Evolutionary conservation across 2,888 invertebrate species (phyloP), one percentile per base, ranked within the genome.

Genomic region (Bunonema sp.): DNA sequence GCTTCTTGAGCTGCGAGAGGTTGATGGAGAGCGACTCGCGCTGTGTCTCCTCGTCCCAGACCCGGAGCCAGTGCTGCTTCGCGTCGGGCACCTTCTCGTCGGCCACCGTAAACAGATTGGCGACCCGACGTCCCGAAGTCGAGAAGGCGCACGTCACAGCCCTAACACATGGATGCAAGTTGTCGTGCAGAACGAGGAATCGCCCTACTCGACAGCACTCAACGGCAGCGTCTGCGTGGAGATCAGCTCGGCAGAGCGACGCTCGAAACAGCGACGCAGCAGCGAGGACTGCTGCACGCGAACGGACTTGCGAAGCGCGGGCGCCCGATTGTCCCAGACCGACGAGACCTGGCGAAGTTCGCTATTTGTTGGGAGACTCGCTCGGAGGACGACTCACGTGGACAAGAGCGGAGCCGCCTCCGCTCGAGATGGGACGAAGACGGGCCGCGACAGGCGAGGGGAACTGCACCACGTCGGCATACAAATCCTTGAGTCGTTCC

Each of bases 61-160:
- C 40, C 42, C n/a, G n/a, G n/a, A n/a, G n/a, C n/a, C n/a, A n/a
- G 23, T 52, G 59, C 34, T 59, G 56, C 39, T 62, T 62, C 46
- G 49, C 49, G 8, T 59, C n/a, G n/a, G n/a, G n/a, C n/a, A n/a
- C 59, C 36, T 60, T 59, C 7, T 57, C 59, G 5, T 53, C 55
- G 1, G 50, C 46, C 18, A 57, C 41, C 3, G 57, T 55, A 33
- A 60, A 33, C 28, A 62, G 39, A 26, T 57, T 54, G 21, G 59
- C 62, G 5, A 52, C 43, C 20, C 50, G 52, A 1, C 47, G 16
- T 40, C 58, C 56, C 2, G 46, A 41, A 2, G 28, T 35, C 3
- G 57, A 54, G 33, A 52, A 52, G 4, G 50, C 47, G 15, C 39
- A 36, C 7, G 47, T 32, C 46, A 50, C 55, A 15, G 47, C 38